A percentile compares a stretch with the other conserved stretches of the same genome.
Evolutionary conservation across 2,113 vertebrate species (phyloP).

Genomic region (Xiphophorus hellerii): DNA sequence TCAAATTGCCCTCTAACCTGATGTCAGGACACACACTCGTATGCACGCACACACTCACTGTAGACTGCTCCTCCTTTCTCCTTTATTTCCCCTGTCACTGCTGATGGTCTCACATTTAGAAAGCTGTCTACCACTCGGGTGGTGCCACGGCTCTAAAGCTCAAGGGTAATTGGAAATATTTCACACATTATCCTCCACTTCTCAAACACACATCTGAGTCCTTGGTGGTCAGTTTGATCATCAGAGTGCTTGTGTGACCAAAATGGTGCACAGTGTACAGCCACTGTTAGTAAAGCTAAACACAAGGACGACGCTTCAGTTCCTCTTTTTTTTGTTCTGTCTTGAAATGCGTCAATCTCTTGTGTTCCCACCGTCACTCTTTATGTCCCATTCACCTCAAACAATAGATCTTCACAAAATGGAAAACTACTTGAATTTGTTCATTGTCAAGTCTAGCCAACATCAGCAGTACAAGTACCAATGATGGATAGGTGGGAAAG

Average conservation of each 20-base stretch:
- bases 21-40: neutral
- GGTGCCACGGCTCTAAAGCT: slow-evolving; percentile 1
- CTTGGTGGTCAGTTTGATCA: neutral
- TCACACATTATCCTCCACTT: slow-evolving; percentile 3
- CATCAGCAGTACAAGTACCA: neutral
- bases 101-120: slow-evolving; percentile 23
- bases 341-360: neutral
- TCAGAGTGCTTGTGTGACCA: neutral
- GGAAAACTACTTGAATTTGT: no score
- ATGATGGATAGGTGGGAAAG: neutral
- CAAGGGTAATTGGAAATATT: neutral
- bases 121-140: slow-evolving; percentile 4
- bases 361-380: neutral
- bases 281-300: neutral
- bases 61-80: neutral
- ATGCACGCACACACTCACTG: neutral
- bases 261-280: neutral
- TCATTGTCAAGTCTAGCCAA: neutral
- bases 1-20: slow-evolving; percentile 35
- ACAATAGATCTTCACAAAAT: no score
- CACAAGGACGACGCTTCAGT: slow-evolving; percentile 17
- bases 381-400: slow-evolving; percentile 8
- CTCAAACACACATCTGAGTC: slow-evolving; percentile 5
- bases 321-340: slow-evolving; percentile 20
- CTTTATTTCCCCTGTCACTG: slow-evolving; percentile 12